Conservation (phyloP, 1,140 invertebrate species). For the Lepidurus apus region DNA sequence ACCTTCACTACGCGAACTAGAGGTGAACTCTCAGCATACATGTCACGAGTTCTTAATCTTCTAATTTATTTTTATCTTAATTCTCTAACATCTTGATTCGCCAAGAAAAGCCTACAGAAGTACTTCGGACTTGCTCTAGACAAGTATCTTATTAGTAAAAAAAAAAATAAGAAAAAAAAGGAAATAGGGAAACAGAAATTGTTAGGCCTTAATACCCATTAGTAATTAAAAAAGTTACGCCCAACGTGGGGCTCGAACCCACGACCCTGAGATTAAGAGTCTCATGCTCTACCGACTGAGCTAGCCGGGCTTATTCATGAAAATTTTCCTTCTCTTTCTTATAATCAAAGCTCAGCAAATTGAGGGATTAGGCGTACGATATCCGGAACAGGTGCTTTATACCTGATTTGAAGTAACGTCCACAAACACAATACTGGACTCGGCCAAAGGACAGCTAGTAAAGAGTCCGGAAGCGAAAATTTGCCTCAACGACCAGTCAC, state of each 20-base stretch:
- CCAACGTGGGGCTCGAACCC: conserved; percentile 86
- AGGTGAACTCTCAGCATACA: too few species aligned
- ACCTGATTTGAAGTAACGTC: conserved; percentile 58
- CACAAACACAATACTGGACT: conserved; percentile 70
- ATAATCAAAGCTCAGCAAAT: neutral
- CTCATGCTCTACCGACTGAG: conserved; percentile 77
- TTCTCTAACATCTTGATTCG: too few species aligned
- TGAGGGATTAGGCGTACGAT: neutral
- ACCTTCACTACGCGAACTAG: too few species aligned
- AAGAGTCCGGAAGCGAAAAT: conserved; percentile 77
- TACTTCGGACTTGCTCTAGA: too few species aligned
- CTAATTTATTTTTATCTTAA: too few species aligned
- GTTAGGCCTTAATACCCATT: too few species aligned
- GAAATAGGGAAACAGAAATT: too few species aligned
- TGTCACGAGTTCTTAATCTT: too few species aligned
- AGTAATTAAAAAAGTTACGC: conserved; percentile 47
- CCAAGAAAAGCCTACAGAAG: too few species aligned
- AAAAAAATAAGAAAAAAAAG: too few species aligned
- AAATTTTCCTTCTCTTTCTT: too few species aligned
- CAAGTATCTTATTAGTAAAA: too few species aligned
- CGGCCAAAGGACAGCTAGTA: conserved; percentile 70
- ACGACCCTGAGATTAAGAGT: conserved; percentile 88
- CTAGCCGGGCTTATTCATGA: conserved; percentile 30
- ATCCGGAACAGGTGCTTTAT: neutral
- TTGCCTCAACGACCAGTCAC: conserved; percentile 78